These are phyloP conservation scores for Crematogaster levior DNA, from an alignment of 2,888 invertebrate species.

Conservation along the genomic window DNA sequence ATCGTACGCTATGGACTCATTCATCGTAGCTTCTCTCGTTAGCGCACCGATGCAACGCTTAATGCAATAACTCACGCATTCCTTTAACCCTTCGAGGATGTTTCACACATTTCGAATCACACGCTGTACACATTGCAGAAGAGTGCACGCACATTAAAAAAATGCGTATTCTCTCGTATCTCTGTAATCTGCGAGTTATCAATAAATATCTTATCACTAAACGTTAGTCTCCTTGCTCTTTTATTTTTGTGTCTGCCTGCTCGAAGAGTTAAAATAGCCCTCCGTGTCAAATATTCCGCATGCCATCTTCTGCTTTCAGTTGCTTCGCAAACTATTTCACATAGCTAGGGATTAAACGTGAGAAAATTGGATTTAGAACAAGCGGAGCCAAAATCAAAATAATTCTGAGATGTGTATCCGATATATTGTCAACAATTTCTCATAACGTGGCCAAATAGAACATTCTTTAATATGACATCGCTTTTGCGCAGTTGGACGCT, in stretches of 20 bases:
- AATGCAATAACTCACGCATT: slow-evolving; percentile 22
- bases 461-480: not conserved
- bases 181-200: slow-evolving; percentile 15
- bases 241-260: slow-evolving; percentile 26
- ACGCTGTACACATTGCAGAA: not conserved
- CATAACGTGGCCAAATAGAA: not conserved
- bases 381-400: not conserved
- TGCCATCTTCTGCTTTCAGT: slow-evolving; percentile 19
- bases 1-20: not conserved
- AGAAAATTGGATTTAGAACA: not conserved
- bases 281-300: not conserved
- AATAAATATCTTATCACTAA: slow-evolving; percentile 31
- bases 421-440: not conserved
- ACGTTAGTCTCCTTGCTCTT: slow-evolving; percentile 24
- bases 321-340: slow-evolving; percentile 8
- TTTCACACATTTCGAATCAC: not conserved
- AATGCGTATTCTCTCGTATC: not conserved
- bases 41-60: slow-evolving; percentile 27
- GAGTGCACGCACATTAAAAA: not conserved
- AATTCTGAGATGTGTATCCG: not conserved
- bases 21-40: slow-evolving; percentile 21
- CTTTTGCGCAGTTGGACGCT: not conserved
- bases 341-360: not conserved
- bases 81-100: not conserved
- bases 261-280: not conserved